Evolutionary conservation across 1,140 invertebrate genomes (phyloP).

Genomic region (Tribolium madens): DNA sequence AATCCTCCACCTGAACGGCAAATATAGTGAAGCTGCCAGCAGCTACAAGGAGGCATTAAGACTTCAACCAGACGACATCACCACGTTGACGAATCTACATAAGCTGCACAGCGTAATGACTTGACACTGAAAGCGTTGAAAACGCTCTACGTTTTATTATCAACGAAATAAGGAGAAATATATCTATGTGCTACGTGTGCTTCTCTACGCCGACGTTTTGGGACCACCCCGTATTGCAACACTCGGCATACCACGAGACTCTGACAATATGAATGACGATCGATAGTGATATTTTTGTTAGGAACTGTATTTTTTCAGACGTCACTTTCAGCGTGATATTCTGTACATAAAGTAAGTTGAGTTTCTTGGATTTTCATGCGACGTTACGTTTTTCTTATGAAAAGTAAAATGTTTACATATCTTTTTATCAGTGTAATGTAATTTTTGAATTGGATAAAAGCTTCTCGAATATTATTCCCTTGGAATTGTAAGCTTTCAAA

Average conservation of each 20-base stretch:
- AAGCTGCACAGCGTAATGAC: conserved; percentile 77
- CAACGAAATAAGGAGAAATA: conserved; percentile 45
- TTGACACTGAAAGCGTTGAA: conserved; percentile 62
- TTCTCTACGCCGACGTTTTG: conserved; percentile 49
- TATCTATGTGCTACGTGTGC: conserved; percentile 50
- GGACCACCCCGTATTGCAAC: conserved; percentile 53
- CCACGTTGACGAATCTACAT: conserved; percentile 88
- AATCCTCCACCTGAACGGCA: conserved; percentile 92
- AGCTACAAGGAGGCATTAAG: conserved; percentile 86
- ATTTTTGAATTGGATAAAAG: conserved; percentile 48
- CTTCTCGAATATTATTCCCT: conserved; percentile 43
- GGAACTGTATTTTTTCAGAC: conserved; percentile 46
- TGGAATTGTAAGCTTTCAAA: conserved; percentile 50
- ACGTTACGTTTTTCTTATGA: conserved; percentile 4
- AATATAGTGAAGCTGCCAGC: conserved; percentile 85
- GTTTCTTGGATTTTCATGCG: conserved; percentile 8
- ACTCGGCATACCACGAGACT: conserved; percentile 55
- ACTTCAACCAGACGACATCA: conserved; percentile 86
- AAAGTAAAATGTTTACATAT: conserved; percentile 58
- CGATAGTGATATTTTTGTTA: conserved; percentile 63
- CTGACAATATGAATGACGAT: conserved; percentile 63
- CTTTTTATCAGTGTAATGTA: conserved; percentile 60
- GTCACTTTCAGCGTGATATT: conserved; percentile 39
- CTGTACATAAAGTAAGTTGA: conserved; percentile 44
- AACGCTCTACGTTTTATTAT: conserved; percentile 43